Conservation (phyloP, 2,113 vertebrate species). For the Pongo pygmaeus region DNA sequence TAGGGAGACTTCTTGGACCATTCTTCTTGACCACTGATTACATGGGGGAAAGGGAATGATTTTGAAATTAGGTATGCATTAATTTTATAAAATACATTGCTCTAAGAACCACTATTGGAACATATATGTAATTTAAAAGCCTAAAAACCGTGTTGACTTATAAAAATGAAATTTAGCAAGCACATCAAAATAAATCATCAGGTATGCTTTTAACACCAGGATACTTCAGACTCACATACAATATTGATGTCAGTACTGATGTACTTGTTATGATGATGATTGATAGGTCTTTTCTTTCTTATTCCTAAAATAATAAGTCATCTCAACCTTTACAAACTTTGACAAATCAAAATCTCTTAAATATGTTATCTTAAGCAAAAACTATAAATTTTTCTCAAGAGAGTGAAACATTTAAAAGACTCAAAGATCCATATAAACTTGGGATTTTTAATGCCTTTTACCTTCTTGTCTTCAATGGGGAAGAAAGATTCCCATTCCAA, state of each 20-base stretch:
- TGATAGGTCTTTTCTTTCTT: slow-evolving; percentile 39
- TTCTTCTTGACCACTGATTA: slow-evolving; percentile 80
- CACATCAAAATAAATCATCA: neutral
- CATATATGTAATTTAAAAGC: neutral
- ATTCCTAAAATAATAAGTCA: neutral
- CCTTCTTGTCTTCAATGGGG: neutral
- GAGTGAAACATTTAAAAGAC: neutral
- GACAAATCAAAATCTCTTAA: neutral
- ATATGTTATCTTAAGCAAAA: neutral
- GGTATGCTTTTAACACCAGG: neutral
- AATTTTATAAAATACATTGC: neutral
- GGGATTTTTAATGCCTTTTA: neutral
- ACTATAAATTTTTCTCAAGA: neutral
- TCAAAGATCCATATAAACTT: neutral
- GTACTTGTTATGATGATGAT: neutral
- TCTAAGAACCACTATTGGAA: slow-evolving; percentile 17
- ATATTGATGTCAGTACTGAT: neutral
- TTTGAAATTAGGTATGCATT: neutral
- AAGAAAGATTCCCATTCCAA: neutral
- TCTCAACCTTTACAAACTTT: neutral
- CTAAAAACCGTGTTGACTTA: neutral
- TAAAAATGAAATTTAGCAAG: neutral
- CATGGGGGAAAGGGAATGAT: neutral
- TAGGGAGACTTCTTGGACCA: slow-evolving; percentile 77
- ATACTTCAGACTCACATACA: neutral